phyloP scores from a whole-genome alignment of 1,140 invertebrate species.

The Atta texana region DNA sequence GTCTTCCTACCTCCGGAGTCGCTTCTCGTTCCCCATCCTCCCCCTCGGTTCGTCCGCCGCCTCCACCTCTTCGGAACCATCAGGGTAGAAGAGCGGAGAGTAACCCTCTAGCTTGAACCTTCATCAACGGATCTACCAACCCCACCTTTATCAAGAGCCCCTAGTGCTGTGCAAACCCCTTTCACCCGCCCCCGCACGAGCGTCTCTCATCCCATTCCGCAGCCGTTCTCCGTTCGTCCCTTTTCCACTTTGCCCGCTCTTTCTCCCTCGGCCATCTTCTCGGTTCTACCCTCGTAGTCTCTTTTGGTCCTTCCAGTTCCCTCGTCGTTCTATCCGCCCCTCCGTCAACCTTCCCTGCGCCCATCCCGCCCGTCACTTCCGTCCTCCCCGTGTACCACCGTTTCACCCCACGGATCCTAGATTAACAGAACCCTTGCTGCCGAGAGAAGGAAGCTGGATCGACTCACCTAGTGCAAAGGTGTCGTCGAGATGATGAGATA shows the following conservation, averaged over 20 bases:
- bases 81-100: constrained; percentile 84
- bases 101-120: constrained; percentile 86
- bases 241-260: constrained; percentile 15
- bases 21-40: constrained; percentile 58
- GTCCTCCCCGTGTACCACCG: constrained; percentile 2
- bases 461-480: constrained; percentile 82
- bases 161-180: constrained; percentile 77
- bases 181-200: constrained; percentile 58
- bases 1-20: constrained; percentile 71
- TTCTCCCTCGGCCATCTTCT: constrained; percentile 63
- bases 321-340: constrained; percentile 62
- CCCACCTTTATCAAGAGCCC: constrained; percentile 86
- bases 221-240: constrained; percentile 47
- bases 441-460: constrained; percentile 80
- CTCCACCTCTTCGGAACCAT: constrained; percentile 78
- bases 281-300: constrained; percentile 66
- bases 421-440: constrained; percentile 85
- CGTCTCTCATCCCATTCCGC: constrained; percentile 55
- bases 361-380: not conserved
- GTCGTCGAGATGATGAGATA: constrained; percentile 75
- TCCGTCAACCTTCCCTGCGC: constrained; percentile 65
- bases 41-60: constrained; percentile 67
- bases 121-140: constrained; percentile 86
- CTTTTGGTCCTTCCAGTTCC: constrained; percentile 62
- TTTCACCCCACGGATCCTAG: constrained; percentile 79